These are phyloP conservation scores for Orthonevra nobilis DNA, from an alignment of 2,888 invertebrate species.

Conservation along the genomic window DNA sequence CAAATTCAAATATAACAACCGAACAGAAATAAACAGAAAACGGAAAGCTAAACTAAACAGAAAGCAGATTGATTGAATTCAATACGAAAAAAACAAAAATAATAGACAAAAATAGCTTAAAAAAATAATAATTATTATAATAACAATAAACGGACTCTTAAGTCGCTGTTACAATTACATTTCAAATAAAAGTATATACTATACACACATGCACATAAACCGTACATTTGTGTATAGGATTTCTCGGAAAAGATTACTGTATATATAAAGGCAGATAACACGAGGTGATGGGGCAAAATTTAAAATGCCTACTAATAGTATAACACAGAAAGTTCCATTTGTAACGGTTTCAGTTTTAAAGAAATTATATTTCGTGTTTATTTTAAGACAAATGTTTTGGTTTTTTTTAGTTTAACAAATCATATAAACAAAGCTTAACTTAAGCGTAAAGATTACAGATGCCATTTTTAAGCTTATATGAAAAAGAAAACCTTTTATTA, in stretches of 20 bases:
- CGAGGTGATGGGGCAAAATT: constrained; percentile 54
- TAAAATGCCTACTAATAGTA: neutral
- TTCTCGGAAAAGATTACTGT: constrained; percentile 32
- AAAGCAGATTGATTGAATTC: constrained; percentile 45
- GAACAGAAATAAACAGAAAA: constrained; percentile 18
- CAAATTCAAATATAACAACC: constrained; percentile 54
- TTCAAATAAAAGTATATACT: constrained; percentile 9
- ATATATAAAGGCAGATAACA: constrained; percentile 41
- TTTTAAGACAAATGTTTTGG: constrained; percentile 12
- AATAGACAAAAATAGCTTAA: constrained; percentile 44
- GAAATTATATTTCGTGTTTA: constrained; percentile 5
- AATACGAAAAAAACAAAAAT: constrained; percentile 15
- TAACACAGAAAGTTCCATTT: constrained; percentile 12
- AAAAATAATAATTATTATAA: constrained; percentile 20
- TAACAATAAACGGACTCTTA: constrained; percentile 31
- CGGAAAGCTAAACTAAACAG: constrained; percentile 21
- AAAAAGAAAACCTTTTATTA: no score
- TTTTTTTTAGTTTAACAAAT: neutral
- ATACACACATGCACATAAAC: neutral
- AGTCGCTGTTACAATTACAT: constrained; percentile 46
- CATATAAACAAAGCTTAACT: no score
- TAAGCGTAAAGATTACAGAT: neutral
- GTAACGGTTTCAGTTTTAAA: constrained; percentile 35
- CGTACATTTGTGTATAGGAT: constrained; percentile 3
- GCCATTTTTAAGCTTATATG: constrained; percentile 18